phyloP scores from a whole-genome alignment of 2,113 vertebrate species.

The Malurus elegans region DNA sequence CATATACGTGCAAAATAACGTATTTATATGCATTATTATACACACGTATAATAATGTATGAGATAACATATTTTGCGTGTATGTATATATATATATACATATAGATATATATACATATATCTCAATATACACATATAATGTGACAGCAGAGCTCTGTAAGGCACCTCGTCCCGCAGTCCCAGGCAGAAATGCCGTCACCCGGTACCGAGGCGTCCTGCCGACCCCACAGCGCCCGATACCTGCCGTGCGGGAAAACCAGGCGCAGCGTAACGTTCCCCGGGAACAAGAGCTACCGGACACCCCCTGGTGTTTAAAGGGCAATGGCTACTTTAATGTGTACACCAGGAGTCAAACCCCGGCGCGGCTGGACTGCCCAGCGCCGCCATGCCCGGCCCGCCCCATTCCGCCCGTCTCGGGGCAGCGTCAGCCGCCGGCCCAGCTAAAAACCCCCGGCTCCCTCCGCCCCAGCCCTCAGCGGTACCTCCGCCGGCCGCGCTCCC shows the following conservation, averaged over 20 bases:
- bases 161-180: not conserved
- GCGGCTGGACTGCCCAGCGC: accelerated
- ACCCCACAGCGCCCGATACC: not conserved
- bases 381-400: not conserved
- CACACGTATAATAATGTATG: accelerated
- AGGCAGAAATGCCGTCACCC: accelerated
- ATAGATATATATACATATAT: not conserved
- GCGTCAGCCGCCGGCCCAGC: accelerated
- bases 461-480: accelerated
- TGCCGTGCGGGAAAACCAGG: not conserved
- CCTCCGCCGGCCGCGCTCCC: not conserved
- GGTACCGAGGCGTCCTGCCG: not conserved
- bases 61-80: not conserved
- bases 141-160: not conserved
- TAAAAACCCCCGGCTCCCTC: too few species aligned
- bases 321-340: accelerated
- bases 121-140: too few species aligned
- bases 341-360: accelerated
- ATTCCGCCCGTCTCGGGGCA: too few species aligned
- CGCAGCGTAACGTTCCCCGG: accelerated
- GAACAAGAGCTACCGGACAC: not conserved
- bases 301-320: too few species aligned
- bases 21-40: not conserved
- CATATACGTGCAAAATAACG: too few species aligned
- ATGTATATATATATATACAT: not conserved